Evolutionary conservation across 1,140 invertebrate genomes (phyloP), one percentile per base, ranked within the genome.

Genomic region (Conopomorpha cramerella): DNA sequence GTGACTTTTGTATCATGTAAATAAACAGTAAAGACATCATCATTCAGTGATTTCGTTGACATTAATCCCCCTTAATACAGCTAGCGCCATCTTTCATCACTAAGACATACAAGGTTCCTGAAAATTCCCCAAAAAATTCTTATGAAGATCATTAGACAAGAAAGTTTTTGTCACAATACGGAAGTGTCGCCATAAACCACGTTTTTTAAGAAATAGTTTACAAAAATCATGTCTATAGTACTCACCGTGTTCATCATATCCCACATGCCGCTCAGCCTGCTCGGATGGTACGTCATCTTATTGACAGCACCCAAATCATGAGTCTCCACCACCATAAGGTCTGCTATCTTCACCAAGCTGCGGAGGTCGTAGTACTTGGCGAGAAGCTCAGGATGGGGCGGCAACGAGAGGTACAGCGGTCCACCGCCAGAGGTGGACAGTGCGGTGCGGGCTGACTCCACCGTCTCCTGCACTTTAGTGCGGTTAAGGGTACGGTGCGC

Each of bases 171-270:
- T n/a, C n/a, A n/a, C n/a, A n/a, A n/a, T n/a, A n/a, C n/a, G n/a
- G n/a, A n/a, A n/a, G n/a, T n/a, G n/a, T n/a, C n/a, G n/a, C n/a
- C n/a, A n/a, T n/a, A n/a, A n/a, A n/a, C n/a, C n/a, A n/a, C n/a
- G n/a, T n/a, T n/a, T n/a, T n/a, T n/a, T n/a, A n/a, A n/a, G n/a
- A n/a, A n/a, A n/a, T n/a, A n/a, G n/a, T n/a, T n/a, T n/a, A n/a
- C n/a, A n/a, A n/a, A n/a, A n/a, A n/a, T n/a, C n/a, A n/a, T n/a
- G n/a, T n/a, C n/a, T n/a, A n/a, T 32, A 16, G 8, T n/a, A 63
- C 80, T 84, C 68, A 87, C 86, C 34, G 87, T 85, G 48, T 91
- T 91, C 41, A 88, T 81, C 77, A 90, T 86, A 49, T 91, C 89
- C 65, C 86, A 88, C 13, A 89, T 56, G 2, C 89, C 89, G 65